These are phyloP conservation scores for Seira sanloemensis DNA, from an alignment of 2,888 invertebrate genomes.

Conservation along the genomic window DNA sequence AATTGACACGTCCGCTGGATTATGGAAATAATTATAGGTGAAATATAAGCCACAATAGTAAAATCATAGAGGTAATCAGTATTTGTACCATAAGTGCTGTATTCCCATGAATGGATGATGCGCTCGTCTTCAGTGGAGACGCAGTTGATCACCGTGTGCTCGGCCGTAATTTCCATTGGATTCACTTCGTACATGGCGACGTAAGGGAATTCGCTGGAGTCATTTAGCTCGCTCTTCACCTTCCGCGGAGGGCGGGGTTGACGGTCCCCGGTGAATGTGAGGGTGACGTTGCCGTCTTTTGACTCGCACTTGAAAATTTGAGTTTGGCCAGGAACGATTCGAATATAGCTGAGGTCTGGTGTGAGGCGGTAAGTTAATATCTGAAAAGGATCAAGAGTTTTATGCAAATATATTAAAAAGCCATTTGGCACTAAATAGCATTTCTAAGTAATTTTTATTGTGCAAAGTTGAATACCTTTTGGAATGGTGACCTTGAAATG, in stretches of 20 bases:
- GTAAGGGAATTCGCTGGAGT: slow-evolving; percentile 52
- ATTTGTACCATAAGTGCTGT: slow-evolving; percentile 59
- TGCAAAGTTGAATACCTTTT: slow-evolving; percentile 51
- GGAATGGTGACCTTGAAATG: slow-evolving; percentile 47
- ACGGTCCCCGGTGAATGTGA: slow-evolving; percentile 65
- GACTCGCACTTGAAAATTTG: slow-evolving; percentile 65
- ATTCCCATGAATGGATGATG: slow-evolving; percentile 66
- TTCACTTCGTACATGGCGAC: slow-evolving; percentile 60
- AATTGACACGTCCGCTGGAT: slow-evolving; percentile 63
- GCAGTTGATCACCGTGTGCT: slow-evolving; percentile 64
- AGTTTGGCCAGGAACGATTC: slow-evolving; percentile 38
- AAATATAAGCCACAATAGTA: neutral
- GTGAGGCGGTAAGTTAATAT: slow-evolving; percentile 48
- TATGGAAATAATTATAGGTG: neutral
- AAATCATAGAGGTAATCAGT: neutral
- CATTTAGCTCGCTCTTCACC: slow-evolving; percentile 55
- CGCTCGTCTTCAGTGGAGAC: slow-evolving; percentile 47
- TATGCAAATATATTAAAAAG: neutral
- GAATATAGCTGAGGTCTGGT: slow-evolving; percentile 49
- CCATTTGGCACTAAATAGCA: neutral
- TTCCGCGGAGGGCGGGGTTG: slow-evolving; percentile 68
- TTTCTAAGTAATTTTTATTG: slow-evolving; percentile 1
- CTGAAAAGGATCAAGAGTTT: slow-evolving; percentile 37
- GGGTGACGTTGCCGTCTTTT: slow-evolving; percentile 59
- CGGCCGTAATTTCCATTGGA: slow-evolving; percentile 53